Percentiles rank a stretch among this genome's conserved stretches.
phyloP scores from a whole-genome alignment of 2,888 invertebrate species.

The Apamea sordens region DNA sequence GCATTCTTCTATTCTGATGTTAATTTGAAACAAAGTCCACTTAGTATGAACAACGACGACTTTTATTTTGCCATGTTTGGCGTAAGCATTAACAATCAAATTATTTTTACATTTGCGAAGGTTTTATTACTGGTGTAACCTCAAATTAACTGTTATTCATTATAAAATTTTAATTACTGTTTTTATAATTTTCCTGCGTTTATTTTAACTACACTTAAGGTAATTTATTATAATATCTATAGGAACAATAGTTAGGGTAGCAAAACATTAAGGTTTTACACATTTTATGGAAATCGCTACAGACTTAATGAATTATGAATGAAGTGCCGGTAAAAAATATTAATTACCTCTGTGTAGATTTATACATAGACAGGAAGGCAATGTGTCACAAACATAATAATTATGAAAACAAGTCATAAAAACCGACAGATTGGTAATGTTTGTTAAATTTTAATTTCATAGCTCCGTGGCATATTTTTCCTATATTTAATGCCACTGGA shows the following conservation, averaged over 20 bases:
- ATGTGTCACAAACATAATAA: background rate
- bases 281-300: slow-evolving; percentile 59
- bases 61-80: background rate
- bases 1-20: background rate
- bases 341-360: slow-evolving; percentile 18
- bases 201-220: background rate
- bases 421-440: background rate
- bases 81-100: background rate
- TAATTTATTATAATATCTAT: slow-evolving; percentile 5
- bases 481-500: slow-evolving; percentile 1
- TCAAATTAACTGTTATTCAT: slow-evolving; percentile 14
- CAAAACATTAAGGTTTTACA: slow-evolving; percentile 38
- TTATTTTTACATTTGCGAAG: slow-evolving; percentile 3
- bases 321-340: slow-evolving; percentile 37
- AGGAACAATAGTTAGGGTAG: background rate
- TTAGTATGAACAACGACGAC: background rate
- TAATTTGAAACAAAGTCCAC: background rate
- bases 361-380: background rate
- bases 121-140: background rate
- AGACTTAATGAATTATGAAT: slow-evolving; percentile 31
- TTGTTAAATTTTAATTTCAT: background rate
- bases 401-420: background rate
- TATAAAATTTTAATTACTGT: slow-evolving; percentile 2
- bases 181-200: slow-evolving; percentile 18
- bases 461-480: background rate